A percentile compares a stretch with the other conserved stretches of the same genome.
These are phyloP conservation scores for Hassar affinis DNA, from an alignment of 2,113 vertebrate species.

Conservation along the genomic window DNA sequence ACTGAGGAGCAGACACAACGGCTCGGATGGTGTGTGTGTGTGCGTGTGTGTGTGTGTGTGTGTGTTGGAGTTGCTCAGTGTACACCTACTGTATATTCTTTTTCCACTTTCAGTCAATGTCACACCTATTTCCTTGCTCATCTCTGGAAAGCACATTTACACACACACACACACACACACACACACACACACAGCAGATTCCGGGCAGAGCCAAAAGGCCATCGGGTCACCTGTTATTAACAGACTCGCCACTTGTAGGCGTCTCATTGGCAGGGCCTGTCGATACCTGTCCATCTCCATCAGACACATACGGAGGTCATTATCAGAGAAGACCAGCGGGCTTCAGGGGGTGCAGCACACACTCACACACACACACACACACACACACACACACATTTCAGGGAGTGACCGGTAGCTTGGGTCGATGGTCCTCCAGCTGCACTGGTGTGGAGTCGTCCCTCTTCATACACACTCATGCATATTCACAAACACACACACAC, in stretches of 20 bases:
- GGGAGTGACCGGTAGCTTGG: constrained; percentile 65
- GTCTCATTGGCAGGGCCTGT: constrained; percentile 64
- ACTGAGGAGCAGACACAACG: constrained; percentile 60
- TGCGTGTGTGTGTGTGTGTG: constrained; percentile 25
- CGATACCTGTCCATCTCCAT: constrained; percentile 68
- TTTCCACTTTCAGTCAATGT: constrained; percentile 30
- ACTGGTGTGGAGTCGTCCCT: background rate
- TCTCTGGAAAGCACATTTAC: background rate
- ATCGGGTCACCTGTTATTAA: constrained; percentile 65
- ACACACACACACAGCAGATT: constrained; percentile 17
- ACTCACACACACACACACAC: constrained; percentile 59
- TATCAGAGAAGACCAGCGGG: constrained; percentile 57
- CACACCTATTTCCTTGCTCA: constrained; percentile 38
- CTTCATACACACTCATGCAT: background rate
- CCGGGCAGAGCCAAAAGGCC: constrained; percentile 52
- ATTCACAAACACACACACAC: constrained; percentile 11
- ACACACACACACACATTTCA: constrained; percentile 58
- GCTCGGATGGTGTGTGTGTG: constrained; percentile 29
- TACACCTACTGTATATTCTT: background rate
- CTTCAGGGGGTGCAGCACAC: constrained; percentile 57
- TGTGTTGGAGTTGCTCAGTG: constrained; percentile 21
- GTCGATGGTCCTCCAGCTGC: constrained; percentile 52
- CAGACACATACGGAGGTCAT: constrained; percentile 68
- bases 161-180: constrained; percentile 9
- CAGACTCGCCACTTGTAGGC: constrained; percentile 68